Base-by-base conservation (phyloP, 2,113 vertebrate genomes). In the Chroicocephalus ridibundus region DNA sequence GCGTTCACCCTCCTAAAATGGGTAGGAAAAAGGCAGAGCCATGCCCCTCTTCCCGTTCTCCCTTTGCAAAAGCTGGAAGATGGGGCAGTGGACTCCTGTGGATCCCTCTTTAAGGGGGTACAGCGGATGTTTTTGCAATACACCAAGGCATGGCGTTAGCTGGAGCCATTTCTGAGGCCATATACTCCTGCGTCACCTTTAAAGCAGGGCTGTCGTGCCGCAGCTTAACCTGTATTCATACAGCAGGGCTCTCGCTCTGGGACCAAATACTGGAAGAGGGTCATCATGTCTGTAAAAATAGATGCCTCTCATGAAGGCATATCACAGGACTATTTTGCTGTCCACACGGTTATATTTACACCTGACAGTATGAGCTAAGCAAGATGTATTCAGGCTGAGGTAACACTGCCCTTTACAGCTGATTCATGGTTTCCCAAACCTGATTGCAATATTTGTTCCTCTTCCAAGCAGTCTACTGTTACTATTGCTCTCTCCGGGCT, bases 351-450 rank as follows among this genome's bases (percentile, higher is more conserved):
- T 96, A 71, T 88, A 95, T 94, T 94, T 93, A 88, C 91, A 95
- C 85, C 94, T 93, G 89, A 77, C 84, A 74, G 60, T 17, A 64
- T 87, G 84, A 95, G 58, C 91, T 88, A 93, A 94, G 87, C 70
- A 87, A 88, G 62, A 82, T 88, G 74, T 40, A 88, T 80, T 83
- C 51, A 32, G 38, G 64, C 91, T 87, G 89, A 95, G 86, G 78
- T 85, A 96, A 96, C 75, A 9, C 70, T 69, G 70, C 54, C 54
- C 54, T 91, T 94, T 70, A 74, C 78, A 95, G 94, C 96, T 95
- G 95, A 97, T 90, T 95, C 93, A 96, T 90, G 95, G 55, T 95
- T 97, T 97, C 89, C 84, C 90, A 93, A 93, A 97, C 89, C 71
- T 70, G 58, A 85, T 62, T 0, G 0, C 80, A 89, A 2, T 80